Base-by-base conservation (phyloP, 2,797 vertebrate species). In the Hydrolagus colliei region DNA sequence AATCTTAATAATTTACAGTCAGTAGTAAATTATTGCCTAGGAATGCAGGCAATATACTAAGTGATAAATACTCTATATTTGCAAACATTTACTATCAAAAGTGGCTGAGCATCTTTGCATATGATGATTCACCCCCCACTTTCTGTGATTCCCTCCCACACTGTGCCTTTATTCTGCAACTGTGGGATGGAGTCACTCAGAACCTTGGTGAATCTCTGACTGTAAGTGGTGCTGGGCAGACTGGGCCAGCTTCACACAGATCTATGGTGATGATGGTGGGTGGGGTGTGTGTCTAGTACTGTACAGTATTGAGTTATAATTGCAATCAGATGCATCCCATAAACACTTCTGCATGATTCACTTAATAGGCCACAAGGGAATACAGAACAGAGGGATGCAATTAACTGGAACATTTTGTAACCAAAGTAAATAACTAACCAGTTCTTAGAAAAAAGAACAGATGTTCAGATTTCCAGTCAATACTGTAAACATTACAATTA, bases 281-380 rank as follows among this genome's bases (percentile, higher is more conserved):
- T 3, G 41, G 41, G 41, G 41, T 52, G 41, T 52, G 41, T 52
- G 41, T 52, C 41, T 52, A 52, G 75, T 10, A 61, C n/a, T 77
- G 20, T 22, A 9, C 52, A 77, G 75, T 77, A 10, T 77, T 77
- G 52, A 61, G 75, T 11, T 12, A 61, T 59, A 61, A 77, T 61
- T 77, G 75, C 75, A 82, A 82, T 68, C 27, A 35, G 62, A 82
- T 67, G 63, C 78, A 82, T 65, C 63, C 78, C 63, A 68, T 67
- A 82, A 68, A 82, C 62, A 63, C 62, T 67, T 82, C 13, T 27
- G 35, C 63, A 82, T 82, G 63, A 67, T 82, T 82, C 27, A 82
- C 27, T 67, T 32, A 35, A 82, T 67, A 35, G 63, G 22, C 67
- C 78, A 82, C 62, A 82, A 65, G 78, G 62, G 78, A 82, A 82